Base-by-base conservation (phyloP, 2,888 invertebrate species). In the Perithous albicinctus region DNA sequence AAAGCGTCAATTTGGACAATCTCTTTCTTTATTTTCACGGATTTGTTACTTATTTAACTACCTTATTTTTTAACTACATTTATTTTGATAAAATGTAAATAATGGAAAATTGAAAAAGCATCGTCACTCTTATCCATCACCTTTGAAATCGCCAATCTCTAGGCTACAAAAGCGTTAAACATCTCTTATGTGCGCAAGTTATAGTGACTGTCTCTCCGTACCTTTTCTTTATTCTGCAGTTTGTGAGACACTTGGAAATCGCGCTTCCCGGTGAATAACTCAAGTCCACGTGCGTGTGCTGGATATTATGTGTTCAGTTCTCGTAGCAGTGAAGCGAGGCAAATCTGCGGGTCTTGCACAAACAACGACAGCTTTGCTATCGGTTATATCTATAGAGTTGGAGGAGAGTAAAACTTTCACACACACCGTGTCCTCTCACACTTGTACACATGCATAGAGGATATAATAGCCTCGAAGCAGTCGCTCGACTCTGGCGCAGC, bases 221-320 rank as follows among this genome's bases (percentile, higher is more conserved):
- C 15, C 15, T 56, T 26, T 56, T 56, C 54, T 56, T 56, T 29
- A 56, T 56, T 56, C 29, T 12, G 29, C 54, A 29, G 64, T 69
- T 70, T 48, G 35, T 63, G 80, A 67, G 66, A 69, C 74, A 43
- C 43, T 15, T 5, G 61, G 48, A 67, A 48, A 51, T 54, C 56
- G 59, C 38, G 23, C 41, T 35, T 56, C 54, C 54, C 54, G 54
- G 23, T 51, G 38, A 51, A 69, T 51, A 69, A 54, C 38, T 69
- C 23, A 2, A 69, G 54, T 41, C 51, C 35, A 56, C 54, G 54
- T n/a, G n/a, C 18, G 54, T 56, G 29, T 26, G 54, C 29, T 15
- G 54, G 54, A 29, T 56, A 56, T 56, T 56, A 56, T 48, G 48
- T 48, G 48, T 8, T 48, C 23, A 26, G 54, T 12, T n/a, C 46